phyloP scores from a whole-genome alignment of 2,888 invertebrate species.

The Diachrysia chrysitis region DNA sequence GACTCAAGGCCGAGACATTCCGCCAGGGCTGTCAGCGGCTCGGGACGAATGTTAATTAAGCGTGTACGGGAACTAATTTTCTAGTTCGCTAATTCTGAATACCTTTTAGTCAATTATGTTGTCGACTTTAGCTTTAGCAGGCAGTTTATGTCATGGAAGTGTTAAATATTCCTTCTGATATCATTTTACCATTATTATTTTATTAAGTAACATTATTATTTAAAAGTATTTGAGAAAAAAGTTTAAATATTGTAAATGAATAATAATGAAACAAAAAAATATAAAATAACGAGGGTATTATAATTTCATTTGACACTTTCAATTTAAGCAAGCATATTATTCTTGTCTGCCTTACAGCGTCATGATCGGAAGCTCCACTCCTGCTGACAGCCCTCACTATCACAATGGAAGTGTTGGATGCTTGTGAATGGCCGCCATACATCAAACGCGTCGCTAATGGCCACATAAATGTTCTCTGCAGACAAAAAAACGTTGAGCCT shows the following conservation, averaged over 20 bases:
- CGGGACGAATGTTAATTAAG: conserved; percentile 35
- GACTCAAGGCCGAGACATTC: conserved; percentile 19
- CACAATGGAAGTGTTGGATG: conserved; percentile 39
- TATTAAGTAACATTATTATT: neutral
- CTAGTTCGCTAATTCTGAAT: conserved; percentile 41
- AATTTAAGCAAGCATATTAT: no score
- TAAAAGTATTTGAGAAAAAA: no score
- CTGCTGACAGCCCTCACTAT: neutral
- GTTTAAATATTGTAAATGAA: no score
- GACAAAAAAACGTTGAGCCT: conserved; percentile 30
- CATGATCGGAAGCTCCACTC: neutral
- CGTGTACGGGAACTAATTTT: conserved; percentile 29
- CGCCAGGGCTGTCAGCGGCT: conserved; percentile 24
- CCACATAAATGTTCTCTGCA: conserved; percentile 41
- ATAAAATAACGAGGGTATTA: no score
- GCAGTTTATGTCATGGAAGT: neutral
- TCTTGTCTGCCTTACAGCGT: neutral
- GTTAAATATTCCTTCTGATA: neutral
- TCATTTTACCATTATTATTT: neutral
- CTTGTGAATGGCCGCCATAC: conserved; percentile 36
- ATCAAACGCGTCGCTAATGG: conserved; percentile 45
- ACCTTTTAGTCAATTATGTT: conserved; percentile 20
- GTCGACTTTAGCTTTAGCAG: conserved; percentile 10
- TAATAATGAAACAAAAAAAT: no score
- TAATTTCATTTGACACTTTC: no score